phyloP scores from a whole-genome alignment of 2,888 invertebrate genomes.

The Drosophila flavopinicola region DNA sequence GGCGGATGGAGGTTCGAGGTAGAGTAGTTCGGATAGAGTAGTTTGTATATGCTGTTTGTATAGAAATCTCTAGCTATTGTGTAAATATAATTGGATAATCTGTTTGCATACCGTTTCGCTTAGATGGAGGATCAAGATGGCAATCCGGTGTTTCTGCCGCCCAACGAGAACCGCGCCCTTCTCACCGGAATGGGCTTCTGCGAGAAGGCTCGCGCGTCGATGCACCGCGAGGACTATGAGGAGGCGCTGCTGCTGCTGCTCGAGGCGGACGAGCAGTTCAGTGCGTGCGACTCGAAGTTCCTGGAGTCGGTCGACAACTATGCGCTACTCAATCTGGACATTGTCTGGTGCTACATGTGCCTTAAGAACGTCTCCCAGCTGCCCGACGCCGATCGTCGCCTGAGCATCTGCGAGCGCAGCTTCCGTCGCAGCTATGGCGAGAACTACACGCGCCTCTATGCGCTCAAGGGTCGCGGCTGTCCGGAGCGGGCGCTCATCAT shows the following conservation, averaged over 20 bases:
- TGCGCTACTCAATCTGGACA: constrained; percentile 92
- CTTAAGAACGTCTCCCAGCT: constrained; percentile 88
- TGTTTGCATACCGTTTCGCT: constrained; percentile 72
- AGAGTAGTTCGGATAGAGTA: no score
- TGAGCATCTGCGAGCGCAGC: constrained; percentile 88
- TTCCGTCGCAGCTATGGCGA: constrained; percentile 88
- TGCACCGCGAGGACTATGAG: constrained; percentile 88
- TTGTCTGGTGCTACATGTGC: constrained; percentile 94
- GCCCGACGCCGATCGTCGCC: constrained; percentile 89
- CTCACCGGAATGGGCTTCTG: constrained; percentile 91
- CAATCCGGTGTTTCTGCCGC: constrained; percentile 89
- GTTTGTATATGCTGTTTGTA: no score
- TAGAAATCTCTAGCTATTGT: no score
- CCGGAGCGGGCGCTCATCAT: constrained; percentile 90
- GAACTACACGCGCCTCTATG: constrained; percentile 87
- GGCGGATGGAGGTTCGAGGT: no score
- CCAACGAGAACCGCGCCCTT: constrained; percentile 88
- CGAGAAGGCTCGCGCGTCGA: constrained; percentile 90
- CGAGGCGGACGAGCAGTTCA: constrained; percentile 91
- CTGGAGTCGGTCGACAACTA: constrained; percentile 92
- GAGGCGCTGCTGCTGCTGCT: constrained; percentile 90
- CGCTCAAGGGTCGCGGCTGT: constrained; percentile 86
- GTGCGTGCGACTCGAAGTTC: constrained; percentile 83
- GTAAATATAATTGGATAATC: no score
- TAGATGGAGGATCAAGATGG: constrained; percentile 92